Evolutionary conservation across 1,140 invertebrate genomes (phyloP).

Genomic region (Stenopsyche tienmushanensis): DNA sequence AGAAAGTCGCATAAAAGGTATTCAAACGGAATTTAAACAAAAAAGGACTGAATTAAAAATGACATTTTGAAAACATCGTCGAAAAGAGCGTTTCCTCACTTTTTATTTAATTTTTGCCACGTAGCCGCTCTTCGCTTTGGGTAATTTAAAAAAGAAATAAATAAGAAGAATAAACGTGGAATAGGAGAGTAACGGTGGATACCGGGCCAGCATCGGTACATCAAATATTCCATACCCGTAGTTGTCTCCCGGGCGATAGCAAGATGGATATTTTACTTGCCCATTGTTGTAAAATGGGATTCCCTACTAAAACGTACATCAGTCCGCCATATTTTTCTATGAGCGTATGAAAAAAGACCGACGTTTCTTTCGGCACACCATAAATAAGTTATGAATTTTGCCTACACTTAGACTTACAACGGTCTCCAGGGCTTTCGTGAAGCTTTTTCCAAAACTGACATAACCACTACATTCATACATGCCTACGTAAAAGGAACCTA

Average conservation of each 20-base stretch:
- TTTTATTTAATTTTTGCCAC: too few relatives aligned
- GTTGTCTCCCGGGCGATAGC: conserved; percentile 7
- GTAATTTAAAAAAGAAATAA: too few relatives aligned
- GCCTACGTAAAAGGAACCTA: background rate
- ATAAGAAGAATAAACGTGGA: too few relatives aligned
- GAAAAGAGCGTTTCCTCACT: too few relatives aligned
- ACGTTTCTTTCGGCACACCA: background rate
- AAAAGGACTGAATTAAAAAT: too few relatives aligned
- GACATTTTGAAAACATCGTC: too few relatives aligned
- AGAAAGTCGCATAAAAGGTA: too few relatives aligned
- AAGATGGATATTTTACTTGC: conserved; percentile 23
- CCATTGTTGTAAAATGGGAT: conserved; percentile 25
- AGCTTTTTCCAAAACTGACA: background rate
- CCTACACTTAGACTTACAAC: conserved; percentile 15
- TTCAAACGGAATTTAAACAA: too few relatives aligned
- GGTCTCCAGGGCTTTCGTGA: background rate
- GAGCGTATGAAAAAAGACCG: conserved; percentile 20
- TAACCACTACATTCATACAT: background rate
- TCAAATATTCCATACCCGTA: conserved; percentile 21
- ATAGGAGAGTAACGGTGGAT: too few relatives aligned
- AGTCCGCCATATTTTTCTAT: conserved; percentile 18
- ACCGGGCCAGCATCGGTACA: conserved; percentile 1
- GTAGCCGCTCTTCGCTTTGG: too few relatives aligned
- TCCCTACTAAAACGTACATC: conserved; percentile 15
- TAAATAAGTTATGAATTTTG: conserved; percentile 27